Evolutionary conservation across 2,888 invertebrate genomes (phyloP).

Genomic region (Eilema caniola): DNA sequence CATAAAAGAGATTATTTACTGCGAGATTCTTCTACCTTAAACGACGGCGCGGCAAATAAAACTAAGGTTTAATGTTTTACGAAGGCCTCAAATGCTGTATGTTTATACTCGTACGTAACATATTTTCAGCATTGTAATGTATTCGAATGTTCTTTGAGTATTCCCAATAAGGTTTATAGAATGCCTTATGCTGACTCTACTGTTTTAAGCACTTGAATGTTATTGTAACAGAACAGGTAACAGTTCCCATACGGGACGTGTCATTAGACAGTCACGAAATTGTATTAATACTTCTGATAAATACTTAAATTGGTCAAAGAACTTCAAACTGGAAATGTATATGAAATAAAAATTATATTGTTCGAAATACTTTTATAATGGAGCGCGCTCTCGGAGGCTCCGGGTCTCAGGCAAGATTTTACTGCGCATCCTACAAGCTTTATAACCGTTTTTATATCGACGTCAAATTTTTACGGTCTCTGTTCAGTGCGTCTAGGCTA

Average conservation of each 20-base stretch:
- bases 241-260: constrained; percentile 29
- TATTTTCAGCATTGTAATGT: constrained; percentile 60
- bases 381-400: constrained; percentile 29
- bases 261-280: constrained; percentile 43
- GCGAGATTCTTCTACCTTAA: constrained; percentile 70
- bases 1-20: constrained; percentile 71
- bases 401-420: constrained; percentile 60
- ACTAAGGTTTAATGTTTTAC: constrained; percentile 69
- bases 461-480: constrained; percentile 58
- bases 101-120: constrained; percentile 54
- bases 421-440: constrained; percentile 65
- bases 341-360: constrained; percentile 56
- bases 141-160: constrained; percentile 51
- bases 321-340: constrained; percentile 36
- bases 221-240: not conserved
- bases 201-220: not conserved
- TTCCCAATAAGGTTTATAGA: constrained; percentile 39
- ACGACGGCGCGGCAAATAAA: constrained; percentile 65
- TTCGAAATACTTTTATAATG: constrained; percentile 54
- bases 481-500: constrained; percentile 49
- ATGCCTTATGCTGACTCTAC: constrained; percentile 25
- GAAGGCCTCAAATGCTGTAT: constrained; percentile 53
- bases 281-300: constrained; percentile 49
- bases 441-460: constrained; percentile 65
- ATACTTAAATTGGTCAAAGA: constrained; percentile 43